A percentile compares a stretch with the other conserved stretches of the same genome.
Conservation (phyloP, 1,140 invertebrate species). For the Heliconius melpomene region DNA sequence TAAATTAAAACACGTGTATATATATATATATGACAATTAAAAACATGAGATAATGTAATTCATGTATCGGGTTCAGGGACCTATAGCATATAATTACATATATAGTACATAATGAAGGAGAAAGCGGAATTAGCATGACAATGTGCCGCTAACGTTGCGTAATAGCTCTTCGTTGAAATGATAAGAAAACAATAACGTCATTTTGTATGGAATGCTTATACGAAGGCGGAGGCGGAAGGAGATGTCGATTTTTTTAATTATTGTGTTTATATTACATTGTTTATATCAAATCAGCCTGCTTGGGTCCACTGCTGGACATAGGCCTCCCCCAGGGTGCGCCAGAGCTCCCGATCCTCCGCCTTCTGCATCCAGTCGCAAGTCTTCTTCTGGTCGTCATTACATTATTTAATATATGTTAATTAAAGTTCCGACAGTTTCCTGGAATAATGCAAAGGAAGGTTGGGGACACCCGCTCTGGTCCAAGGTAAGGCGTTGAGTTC, state of each 20-base stretch:
- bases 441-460: too few relatives aligned
- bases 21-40: not conserved
- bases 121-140: conserved; percentile 46
- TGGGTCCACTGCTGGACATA: too few relatives aligned
- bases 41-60: not conserved
- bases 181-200: conserved; percentile 29
- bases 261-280: not conserved
- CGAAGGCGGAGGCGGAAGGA: not conserved
- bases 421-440: too few relatives aligned
- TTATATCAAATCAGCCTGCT: too few relatives aligned
- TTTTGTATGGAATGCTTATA: conserved; percentile 1
- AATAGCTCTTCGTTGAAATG: conserved; percentile 31
- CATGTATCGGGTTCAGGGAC: conserved; percentile 30
- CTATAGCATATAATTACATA: conserved; percentile 26
- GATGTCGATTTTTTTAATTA: not conserved
- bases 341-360: too few relatives aligned
- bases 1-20: not conserved
- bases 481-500: not conserved
- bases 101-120: conserved; percentile 19
- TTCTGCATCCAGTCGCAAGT: too few relatives aligned
- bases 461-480: too few relatives aligned
- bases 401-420: too few relatives aligned
- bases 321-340: too few relatives aligned
- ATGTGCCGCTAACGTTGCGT: conserved; percentile 37
- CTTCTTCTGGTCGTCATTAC: too few relatives aligned